phyloP scores from a whole-genome alignment of 2,888 invertebrate genomes.

The Sinohyriopsis cumingii region DNA sequence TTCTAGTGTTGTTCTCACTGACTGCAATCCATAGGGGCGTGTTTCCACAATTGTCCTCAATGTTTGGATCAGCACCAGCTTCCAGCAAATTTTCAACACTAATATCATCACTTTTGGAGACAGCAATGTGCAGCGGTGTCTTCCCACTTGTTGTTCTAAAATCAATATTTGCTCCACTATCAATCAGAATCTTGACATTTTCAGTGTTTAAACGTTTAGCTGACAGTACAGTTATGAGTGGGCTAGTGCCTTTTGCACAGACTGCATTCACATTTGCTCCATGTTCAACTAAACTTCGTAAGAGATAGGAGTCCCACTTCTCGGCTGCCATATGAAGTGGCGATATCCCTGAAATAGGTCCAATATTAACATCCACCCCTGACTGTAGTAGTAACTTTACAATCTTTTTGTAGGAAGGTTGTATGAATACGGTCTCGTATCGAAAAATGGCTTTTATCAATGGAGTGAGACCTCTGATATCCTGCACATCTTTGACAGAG shows the following conservation, averaged over 20 bases:
- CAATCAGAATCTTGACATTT: conserved; percentile 50
- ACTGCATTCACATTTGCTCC: conserved; percentile 56
- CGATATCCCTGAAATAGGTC: conserved; percentile 50
- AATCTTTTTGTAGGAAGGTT: conserved; percentile 44
- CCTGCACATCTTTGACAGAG: conserved; percentile 45
- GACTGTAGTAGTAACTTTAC: conserved; percentile 45
- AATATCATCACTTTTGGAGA: conserved; percentile 54
- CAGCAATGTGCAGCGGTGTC: conserved; percentile 60
- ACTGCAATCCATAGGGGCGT: conserved; percentile 65
- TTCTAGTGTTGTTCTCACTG: conserved; percentile 53
- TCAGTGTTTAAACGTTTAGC: conserved; percentile 41
- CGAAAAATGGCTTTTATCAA: conserved; percentile 53
- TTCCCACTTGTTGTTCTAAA: conserved; percentile 46
- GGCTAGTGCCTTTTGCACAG: conserved; percentile 44
- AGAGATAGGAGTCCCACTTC: conserved; percentile 52
- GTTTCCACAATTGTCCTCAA: conserved; percentile 48
- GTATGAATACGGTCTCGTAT: conserved; percentile 44
- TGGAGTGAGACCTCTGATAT: conserved; percentile 58
- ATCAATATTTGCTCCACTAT: conserved; percentile 57
- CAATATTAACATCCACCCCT: conserved; percentile 54
- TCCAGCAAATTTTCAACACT: conserved; percentile 52
- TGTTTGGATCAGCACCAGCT: conserved; percentile 56
- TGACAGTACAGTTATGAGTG: conserved; percentile 48
- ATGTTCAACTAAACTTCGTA: conserved; percentile 47
- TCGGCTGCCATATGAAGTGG: conserved; percentile 63